phyloP scores from a whole-genome alignment of 2,888 invertebrate genomes.

The Esperia sulphurella region DNA sequence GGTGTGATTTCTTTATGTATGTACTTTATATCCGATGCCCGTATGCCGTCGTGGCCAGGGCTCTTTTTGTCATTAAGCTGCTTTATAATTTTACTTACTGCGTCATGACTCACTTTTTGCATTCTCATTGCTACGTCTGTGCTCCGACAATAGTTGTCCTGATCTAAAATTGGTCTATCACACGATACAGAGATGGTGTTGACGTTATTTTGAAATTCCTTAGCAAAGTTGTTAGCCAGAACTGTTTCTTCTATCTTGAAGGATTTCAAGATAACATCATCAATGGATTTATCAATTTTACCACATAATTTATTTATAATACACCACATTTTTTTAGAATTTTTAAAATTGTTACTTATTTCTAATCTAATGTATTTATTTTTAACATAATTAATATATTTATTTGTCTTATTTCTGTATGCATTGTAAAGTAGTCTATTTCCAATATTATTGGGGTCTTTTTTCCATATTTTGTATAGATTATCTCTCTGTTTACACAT shows the following conservation, averaged over 20 bases:
- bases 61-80: constrained; percentile 7
- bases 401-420: constrained; percentile 12
- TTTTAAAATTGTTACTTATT: constrained; percentile 9
- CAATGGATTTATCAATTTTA: constrained; percentile 7
- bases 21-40: constrained; percentile 8
- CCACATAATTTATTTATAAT: constrained; percentile 10
- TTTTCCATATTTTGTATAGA: constrained; percentile 5
- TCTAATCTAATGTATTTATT: constrained; percentile 7
- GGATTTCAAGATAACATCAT: constrained; percentile 3
- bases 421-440: constrained; percentile 9
- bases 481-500: constrained; percentile 9
- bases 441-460: constrained; percentile 1
- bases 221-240: constrained; percentile 5
- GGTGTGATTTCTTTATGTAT: constrained; percentile 7
- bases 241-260: background rate
- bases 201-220: constrained; percentile 2
- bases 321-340: constrained; percentile 9
- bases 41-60: constrained; percentile 9
- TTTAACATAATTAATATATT: constrained; percentile 5
- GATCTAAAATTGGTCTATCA: background rate
- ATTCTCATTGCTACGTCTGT: constrained; percentile 1
- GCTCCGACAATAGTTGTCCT: background rate
- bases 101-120: background rate
- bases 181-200: constrained; percentile 3
- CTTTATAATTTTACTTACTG: constrained; percentile 2